These are phyloP conservation scores for Steatornis caripensis DNA, from an alignment of 2,113 vertebrate genomes.

Conservation along the genomic window DNA sequence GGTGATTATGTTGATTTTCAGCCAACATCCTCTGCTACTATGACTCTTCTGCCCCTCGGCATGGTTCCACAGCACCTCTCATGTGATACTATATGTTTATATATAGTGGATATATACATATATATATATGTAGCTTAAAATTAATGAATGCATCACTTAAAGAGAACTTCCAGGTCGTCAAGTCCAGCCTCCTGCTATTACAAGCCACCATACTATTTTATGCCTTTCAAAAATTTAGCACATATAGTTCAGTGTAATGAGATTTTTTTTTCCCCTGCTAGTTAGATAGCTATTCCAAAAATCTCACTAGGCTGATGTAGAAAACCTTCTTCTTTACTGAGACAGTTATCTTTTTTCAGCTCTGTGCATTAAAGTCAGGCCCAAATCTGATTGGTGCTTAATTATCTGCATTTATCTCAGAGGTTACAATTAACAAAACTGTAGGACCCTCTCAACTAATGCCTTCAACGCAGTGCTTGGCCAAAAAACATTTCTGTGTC, in stretches of 20 bases:
- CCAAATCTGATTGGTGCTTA: background rate
- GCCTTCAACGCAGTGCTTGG: background rate
- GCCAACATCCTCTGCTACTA: background rate
- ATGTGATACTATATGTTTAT: fast-evolving
- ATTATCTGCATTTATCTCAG: background rate
- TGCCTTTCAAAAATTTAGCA: background rate
- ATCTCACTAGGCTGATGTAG: background rate
- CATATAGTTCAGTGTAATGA: background rate
- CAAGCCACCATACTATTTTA: background rate
- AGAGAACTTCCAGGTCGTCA: background rate
- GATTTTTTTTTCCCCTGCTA: background rate
- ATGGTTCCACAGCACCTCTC: background rate
- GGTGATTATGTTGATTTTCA: background rate
- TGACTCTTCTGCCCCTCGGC: background rate
- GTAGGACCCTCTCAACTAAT: background rate
- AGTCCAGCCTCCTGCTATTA: background rate
- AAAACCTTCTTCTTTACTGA: background rate
- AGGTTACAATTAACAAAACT: background rate
- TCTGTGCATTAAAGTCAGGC: background rate
- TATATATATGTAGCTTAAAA: background rate
- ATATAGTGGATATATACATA: background rate
- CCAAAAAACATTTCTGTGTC: background rate
- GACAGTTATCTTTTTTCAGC: background rate
- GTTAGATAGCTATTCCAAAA: background rate
- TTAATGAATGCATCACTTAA: background rate